Base-by-base conservation (phyloP, 2,797 vertebrate genomes). In the Ptychobarbus kaznakovi region DNA sequence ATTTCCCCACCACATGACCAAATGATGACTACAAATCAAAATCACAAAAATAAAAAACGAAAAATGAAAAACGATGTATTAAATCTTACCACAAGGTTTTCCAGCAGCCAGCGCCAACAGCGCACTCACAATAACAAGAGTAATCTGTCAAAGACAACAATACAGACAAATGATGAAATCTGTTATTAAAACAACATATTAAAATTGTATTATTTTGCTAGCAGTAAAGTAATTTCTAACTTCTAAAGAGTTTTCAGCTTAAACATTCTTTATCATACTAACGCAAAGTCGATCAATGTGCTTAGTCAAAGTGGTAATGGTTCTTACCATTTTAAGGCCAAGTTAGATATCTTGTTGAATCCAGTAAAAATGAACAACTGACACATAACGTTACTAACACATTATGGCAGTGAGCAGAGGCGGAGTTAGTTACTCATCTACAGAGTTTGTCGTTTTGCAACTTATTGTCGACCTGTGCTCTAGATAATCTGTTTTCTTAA, bases 1-100 rank as follows among this genome's bases (percentile, higher is more conserved):
- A 82, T 72, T 73, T 32, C 42, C 18, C n/a, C 25, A 81, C 18
- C 35, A 68, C 11, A 44, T 22, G 38, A 80, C 15, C 15, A 38
- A 13, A 68, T 9, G 65, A 40, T 18, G 15, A 5, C 22, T 38
- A 38, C 44, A 58, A 20, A 25, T 58, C 9, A n/a, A 73, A 35
- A 63, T n/a, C 7, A 20, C 4, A 20, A 22, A 44, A 46, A 11
- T 0, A 1, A 38, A 86, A 15, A 80, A 10, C 3, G 11, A 4
- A 9, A 16, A 66, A 20, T 20, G 4, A 51, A 9, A 18, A 15
- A 46, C 2, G 6, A 40, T 9, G 8, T 8, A 53, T 3, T 35
- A 51, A 69, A 5, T 16, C 77, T 93, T 92, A 96, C 95, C 92
- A 74, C 90, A 93, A 80, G 91, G 86, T 68, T 87, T 87, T 69